Percentiles rank a stretch among this genome's conserved stretches.
These are phyloP conservation scores for Bombus confusus DNA, from an alignment of 1,140 invertebrate species.

Conservation along the genomic window DNA sequence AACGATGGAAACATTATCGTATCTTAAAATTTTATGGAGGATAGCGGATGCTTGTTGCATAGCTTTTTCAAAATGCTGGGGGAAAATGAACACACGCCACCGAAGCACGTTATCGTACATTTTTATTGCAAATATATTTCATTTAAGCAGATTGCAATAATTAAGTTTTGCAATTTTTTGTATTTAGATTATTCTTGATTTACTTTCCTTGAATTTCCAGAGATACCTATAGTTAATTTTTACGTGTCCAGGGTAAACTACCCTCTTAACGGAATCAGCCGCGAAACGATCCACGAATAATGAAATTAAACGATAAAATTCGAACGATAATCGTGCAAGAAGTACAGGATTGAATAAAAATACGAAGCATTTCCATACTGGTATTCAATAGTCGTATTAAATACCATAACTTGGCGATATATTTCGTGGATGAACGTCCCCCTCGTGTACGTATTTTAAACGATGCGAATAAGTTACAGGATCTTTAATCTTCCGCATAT, in stretches of 20 bases:
- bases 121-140: background rate
- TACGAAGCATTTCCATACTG: background rate
- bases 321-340: background rate
- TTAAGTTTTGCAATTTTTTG: background rate
- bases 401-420: background rate
- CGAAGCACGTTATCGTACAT: background rate
- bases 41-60: background rate
- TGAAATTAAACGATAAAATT: background rate
- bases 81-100: background rate
- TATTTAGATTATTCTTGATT: background rate
- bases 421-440: constrained; percentile 3
- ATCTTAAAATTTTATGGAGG: background rate
- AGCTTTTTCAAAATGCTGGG: background rate
- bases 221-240: background rate
- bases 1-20: background rate
- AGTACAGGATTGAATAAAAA: background rate
- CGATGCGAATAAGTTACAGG: constrained; percentile 13
- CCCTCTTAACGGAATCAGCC: background rate
- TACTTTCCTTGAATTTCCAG: no score
- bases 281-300: background rate
- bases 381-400: background rate
- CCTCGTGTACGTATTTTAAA: constrained; percentile 7
- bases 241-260: background rate
- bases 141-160: background rate
- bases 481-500: background rate